phyloP scores from a whole-genome alignment of 2,797 vertebrate genomes.

The Merluccius polli region DNA sequence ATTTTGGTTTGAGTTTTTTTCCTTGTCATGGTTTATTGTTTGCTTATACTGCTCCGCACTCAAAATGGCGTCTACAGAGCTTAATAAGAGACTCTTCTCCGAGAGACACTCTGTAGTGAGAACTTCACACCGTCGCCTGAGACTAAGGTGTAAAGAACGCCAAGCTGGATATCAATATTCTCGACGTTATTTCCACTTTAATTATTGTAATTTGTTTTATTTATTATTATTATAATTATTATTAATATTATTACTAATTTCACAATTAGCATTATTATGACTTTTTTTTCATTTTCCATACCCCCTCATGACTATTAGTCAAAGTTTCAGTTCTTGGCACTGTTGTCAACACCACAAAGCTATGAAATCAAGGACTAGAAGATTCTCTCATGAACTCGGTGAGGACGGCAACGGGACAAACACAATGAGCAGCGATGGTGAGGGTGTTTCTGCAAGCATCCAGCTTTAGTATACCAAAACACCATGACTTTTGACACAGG shows the following conservation, averaged over 20 bases:
- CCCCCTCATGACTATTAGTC: slow-evolving; percentile 31
- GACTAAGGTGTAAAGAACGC: slow-evolving; percentile 35
- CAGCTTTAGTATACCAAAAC: slow-evolving; percentile 38
- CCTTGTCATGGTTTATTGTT: slow-evolving; percentile 23
- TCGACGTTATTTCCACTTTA: slow-evolving; percentile 41
- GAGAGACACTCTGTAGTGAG: slow-evolving; percentile 23
- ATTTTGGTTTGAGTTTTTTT: slow-evolving; percentile 47
- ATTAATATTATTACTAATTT: slow-evolving; percentile 38
- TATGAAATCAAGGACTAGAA: slow-evolving; percentile 30
- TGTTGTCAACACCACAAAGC: slow-evolving; percentile 34
- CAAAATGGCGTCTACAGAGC: slow-evolving; percentile 53
- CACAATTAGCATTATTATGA: slow-evolving; percentile 12
- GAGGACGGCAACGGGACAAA: slow-evolving; percentile 68
- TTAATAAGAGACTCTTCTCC: slow-evolving; percentile 47
- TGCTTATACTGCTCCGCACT: slow-evolving; percentile 45
- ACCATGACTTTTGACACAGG: slow-evolving; percentile 55
- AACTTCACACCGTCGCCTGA: slow-evolving; percentile 33
- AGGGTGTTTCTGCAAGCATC: background rate
- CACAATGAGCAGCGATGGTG: slow-evolving; percentile 57
- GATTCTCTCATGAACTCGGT: slow-evolving; percentile 49
- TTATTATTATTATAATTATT: slow-evolving; percentile 33
- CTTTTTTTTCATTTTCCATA: slow-evolving; percentile 9
- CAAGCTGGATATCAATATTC: slow-evolving; percentile 1
- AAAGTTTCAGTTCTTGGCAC: slow-evolving; percentile 37
- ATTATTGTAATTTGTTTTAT: slow-evolving; percentile 44